Evolutionary conservation across 2,113 vertebrate genomes (phyloP), one percentile per base, ranked within the genome.

Genomic region (Clupea harengus): DNA sequence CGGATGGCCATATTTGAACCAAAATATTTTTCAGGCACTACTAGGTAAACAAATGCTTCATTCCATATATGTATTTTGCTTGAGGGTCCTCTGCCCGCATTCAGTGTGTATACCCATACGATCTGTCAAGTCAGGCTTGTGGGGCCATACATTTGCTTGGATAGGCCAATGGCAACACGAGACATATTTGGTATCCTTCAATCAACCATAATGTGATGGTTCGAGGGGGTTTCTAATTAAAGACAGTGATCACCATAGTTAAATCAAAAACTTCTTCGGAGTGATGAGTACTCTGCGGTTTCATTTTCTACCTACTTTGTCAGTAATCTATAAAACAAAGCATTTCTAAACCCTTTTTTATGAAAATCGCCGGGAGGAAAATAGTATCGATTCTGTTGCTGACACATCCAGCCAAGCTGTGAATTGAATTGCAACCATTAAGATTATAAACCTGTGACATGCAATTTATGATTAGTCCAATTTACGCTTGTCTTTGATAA

Each of bases 401-500:
- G 72, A 78, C 72, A 78, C 72, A 78, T 39, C 72, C 72, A 39
- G 72, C 72, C 72, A 78, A 39, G 72, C 28, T 32, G 15, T 17
- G 4, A 39, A 18, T 32, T 39, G 72, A 78, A 39, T 32, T 44
- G 72, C 72, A 72, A 72, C 28, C 64, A 78, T 39, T 78, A 78
- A 32, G 72, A 32, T 78, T 15, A 39, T 78, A 78, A 32, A 78
- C 28, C 72, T 78, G 72, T 17, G 39, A 39, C 32, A 32, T 39
- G 25, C 72, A 78, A 39, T 78, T 78, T 32, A 88, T 80, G 75
- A 83, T 18, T 60, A 45, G n/a, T 50, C 22, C 64, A 67, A 78
- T 54, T 87, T 75, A 7, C 78, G 80, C 84, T 83, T 84, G 82
- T 80, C 78, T 88, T 84, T 84, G 20, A 32, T 64, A 54, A 45